A percentile compares a stretch with the other conserved stretches of the same genome.
Evolutionary conservation across 1,140 invertebrate species (phyloP).

Genomic region (Palaemon carinicauda): DNA sequence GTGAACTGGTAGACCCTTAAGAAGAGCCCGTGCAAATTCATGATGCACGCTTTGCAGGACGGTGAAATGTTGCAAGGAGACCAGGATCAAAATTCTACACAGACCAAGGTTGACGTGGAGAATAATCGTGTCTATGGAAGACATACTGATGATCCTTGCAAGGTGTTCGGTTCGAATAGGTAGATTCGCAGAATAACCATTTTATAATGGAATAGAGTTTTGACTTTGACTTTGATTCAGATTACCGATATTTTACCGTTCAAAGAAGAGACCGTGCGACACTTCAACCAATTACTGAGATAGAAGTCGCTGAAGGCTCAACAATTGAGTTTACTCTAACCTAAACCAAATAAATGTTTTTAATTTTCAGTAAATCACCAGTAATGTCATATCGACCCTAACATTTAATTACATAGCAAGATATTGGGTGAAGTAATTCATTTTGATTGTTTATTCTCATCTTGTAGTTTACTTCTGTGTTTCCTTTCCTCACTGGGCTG

Average conservation of each 20-base stretch:
- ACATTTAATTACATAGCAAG: too few species aligned
- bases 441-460: too few species aligned
- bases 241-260: background rate
- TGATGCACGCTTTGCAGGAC: background rate
- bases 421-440: too few species aligned
- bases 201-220: too few species aligned
- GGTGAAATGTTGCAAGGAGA: conserved; percentile 1
- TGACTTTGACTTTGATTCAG: too few species aligned
- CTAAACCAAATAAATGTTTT: background rate
- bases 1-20: background rate
- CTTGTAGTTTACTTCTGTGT: too few species aligned
- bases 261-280: background rate
- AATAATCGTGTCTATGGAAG: background rate
- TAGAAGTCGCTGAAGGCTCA: background rate
- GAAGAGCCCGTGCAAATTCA: background rate
- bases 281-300: background rate
- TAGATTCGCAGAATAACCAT: too few species aligned
- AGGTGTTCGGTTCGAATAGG: background rate
- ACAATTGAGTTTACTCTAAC: background rate
- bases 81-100: background rate
- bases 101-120: background rate
- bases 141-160: conserved; percentile 16
- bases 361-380: background rate
- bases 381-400: too few species aligned
- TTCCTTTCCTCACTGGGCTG: too few species aligned